A percentile compares a stretch with the other conserved stretches of the same genome.
Conservation (phyloP, 1,140 invertebrate species). For the Notospermus geniculatus region DNA sequence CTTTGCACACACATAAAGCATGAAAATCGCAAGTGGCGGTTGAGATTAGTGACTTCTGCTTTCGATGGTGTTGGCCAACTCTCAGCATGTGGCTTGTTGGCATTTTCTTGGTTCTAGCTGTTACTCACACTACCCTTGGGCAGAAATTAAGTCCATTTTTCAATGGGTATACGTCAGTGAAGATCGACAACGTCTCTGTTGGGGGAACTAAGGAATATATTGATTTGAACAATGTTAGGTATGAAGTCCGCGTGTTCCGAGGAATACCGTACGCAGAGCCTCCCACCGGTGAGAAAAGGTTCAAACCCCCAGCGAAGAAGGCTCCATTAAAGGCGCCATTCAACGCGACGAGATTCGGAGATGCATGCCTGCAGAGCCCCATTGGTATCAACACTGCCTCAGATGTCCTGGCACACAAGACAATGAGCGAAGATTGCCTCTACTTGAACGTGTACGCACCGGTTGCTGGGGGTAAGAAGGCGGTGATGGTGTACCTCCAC, state of each 20-base stretch:
- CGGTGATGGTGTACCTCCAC: conserved; percentile 31
- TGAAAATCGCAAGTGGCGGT: too few species aligned
- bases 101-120: too few species aligned
- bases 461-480: neutral
- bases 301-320: conserved; percentile 10
- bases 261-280: conserved; percentile 21
- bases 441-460: conserved; percentile 5
- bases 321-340: conserved; percentile 6
- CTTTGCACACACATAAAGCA: too few species aligned
- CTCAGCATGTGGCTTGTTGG: too few species aligned
- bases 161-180: too few species aligned
- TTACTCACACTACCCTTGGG: too few species aligned
- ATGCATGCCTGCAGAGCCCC: conserved; percentile 12
- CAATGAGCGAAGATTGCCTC: conserved; percentile 3
- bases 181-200: too few species aligned
- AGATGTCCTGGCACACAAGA: neutral
- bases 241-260: neutral
- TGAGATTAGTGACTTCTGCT: too few species aligned
- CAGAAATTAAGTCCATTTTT: too few species aligned
- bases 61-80: too few species aligned
- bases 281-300: conserved; percentile 13
- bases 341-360: conserved; percentile 11
- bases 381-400: neutral
- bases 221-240: too few species aligned
- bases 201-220: too few species aligned